phyloP scores from a whole-genome alignment of 1,140 invertebrate genomes.

The Apolygus lucorum region DNA sequence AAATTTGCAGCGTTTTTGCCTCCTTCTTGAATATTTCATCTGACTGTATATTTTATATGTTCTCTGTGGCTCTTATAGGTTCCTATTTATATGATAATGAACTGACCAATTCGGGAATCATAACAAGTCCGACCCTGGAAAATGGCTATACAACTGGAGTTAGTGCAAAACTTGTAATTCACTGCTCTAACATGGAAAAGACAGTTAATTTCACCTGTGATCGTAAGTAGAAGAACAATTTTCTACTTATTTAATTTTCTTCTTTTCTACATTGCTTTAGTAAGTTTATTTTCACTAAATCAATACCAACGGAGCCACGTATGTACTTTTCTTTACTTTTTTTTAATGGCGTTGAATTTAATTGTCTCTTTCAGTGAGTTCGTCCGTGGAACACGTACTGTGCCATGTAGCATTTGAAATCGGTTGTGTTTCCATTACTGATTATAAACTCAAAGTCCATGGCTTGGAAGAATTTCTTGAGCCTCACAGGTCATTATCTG shows the following conservation, averaged over 20 bases:
- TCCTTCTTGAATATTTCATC: too few relatives aligned
- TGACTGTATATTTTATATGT: too few relatives aligned
- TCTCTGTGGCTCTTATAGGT: too few relatives aligned
- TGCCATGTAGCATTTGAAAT: slow-evolving; percentile 74
- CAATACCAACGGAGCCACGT: too few relatives aligned
- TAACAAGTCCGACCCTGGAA: slow-evolving; percentile 72
- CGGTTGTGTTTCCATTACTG: slow-evolving; percentile 55
- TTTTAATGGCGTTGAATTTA: too few relatives aligned
- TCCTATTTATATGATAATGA: slow-evolving; percentile 57
- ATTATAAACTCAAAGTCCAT: slow-evolving; percentile 53
- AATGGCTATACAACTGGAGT: slow-evolving; percentile 64
- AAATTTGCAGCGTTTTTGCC: too few relatives aligned
- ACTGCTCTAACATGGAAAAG: slow-evolving; percentile 47
- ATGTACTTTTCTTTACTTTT: too few relatives aligned
- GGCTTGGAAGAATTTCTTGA: slow-evolving; percentile 73
- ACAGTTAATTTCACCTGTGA: slow-evolving; percentile 80
- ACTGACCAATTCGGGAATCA: slow-evolving; percentile 70
- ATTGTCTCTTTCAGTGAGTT: slow-evolving; percentile 71
- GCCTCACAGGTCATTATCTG: slow-evolving; percentile 57
- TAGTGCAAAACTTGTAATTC: slow-evolving; percentile 76
- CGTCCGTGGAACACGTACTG: slow-evolving; percentile 78
- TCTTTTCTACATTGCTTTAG: too few relatives aligned
- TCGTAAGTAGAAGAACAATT: too few relatives aligned
- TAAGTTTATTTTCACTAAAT: too few relatives aligned
- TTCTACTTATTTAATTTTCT: too few relatives aligned